A percentile compares a stretch with the other conserved stretches of the same genome.
Evolutionary conservation across 2,113 vertebrate species (phyloP).

Genomic region (Brachyhypopomus occidentalis): DNA sequence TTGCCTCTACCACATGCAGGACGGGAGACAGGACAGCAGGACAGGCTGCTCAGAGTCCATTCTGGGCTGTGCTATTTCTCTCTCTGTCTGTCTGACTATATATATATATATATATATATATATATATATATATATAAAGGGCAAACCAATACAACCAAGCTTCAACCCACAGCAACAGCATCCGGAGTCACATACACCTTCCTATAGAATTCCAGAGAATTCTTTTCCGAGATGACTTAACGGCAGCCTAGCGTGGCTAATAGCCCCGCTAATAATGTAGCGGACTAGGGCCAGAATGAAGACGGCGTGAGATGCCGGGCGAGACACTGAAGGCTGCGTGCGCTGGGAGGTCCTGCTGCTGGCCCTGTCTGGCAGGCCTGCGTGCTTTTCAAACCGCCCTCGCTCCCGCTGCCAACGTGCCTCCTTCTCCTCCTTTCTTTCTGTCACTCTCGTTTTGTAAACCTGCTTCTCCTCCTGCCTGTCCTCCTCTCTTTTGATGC

Average conservation of each 20-base stretch:
- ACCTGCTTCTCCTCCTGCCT: slow-evolving; percentile 34
- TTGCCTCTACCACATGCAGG: too few relatives aligned
- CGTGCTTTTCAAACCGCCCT: slow-evolving; percentile 78
- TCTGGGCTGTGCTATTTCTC: too few relatives aligned
- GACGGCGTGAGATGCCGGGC: slow-evolving; percentile 72
- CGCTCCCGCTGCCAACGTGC: slow-evolving; percentile 65
- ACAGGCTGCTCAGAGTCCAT: too few relatives aligned
- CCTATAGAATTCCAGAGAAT: background rate
- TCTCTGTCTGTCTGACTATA: too few relatives aligned
- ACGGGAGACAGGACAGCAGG: too few relatives aligned
- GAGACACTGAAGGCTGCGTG: slow-evolving; percentile 73
- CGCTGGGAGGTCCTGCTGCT: slow-evolving; percentile 70
- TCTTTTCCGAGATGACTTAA: background rate
- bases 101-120: too few relatives aligned
- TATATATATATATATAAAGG: too few relatives aligned
- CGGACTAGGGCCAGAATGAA: slow-evolving; percentile 68
- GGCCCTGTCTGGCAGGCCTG: slow-evolving; percentile 74
- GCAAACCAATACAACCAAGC: too few relatives aligned
- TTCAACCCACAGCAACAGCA: too few relatives aligned
- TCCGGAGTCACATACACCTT: too few relatives aligned
- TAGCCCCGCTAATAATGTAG: slow-evolving; percentile 42
- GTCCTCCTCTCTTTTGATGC: slow-evolving; percentile 17
- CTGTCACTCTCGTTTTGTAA: slow-evolving; percentile 27
- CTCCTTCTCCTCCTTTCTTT: slow-evolving; percentile 50
- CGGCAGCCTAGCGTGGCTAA: background rate